phyloP scores from a whole-genome alignment of 2,797 vertebrate genomes.

The Peromyscus attwateri region DNA sequence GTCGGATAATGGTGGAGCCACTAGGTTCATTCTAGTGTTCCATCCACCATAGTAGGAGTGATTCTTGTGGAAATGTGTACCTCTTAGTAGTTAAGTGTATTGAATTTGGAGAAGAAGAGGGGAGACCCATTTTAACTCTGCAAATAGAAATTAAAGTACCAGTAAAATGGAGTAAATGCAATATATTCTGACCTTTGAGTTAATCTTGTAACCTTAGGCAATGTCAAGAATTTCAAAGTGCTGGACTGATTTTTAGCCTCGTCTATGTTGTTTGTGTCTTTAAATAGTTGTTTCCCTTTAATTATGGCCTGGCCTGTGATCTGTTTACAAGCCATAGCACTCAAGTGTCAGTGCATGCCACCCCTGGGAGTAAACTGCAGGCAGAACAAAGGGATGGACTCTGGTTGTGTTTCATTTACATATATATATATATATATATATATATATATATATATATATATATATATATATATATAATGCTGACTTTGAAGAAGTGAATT shows the following conservation, averaged over 20 bases:
- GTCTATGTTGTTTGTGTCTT: not conserved
- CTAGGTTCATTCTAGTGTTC: slow-evolving; percentile 70
- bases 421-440: too few species aligned
- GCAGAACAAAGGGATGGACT: not conserved
- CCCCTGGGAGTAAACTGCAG: not conserved
- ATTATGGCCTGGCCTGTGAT: not conserved
- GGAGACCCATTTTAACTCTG: not conserved
- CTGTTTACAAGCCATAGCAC: not conserved
- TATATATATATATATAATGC: too few species aligned
- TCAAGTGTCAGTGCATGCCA: too few species aligned
- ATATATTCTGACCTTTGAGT: not conserved
- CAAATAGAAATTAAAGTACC: not conserved
- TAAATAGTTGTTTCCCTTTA: not conserved
- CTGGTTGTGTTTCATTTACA: fast-evolving
- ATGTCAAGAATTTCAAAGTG: not conserved
- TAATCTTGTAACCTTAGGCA: not conserved
- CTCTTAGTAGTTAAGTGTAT: not conserved
- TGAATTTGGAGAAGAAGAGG: not conserved
- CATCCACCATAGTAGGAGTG: slow-evolving; percentile 65
- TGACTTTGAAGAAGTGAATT: not conserved
- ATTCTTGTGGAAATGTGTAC: not conserved
- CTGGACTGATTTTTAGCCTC: not conserved
- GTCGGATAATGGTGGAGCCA: slow-evolving; percentile 60
- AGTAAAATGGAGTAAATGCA: not conserved
- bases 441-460: too few species aligned